These are phyloP conservation scores for Mus spicilegus DNA, from an alignment of 2,113 vertebrate species.

Conservation along the genomic window DNA sequence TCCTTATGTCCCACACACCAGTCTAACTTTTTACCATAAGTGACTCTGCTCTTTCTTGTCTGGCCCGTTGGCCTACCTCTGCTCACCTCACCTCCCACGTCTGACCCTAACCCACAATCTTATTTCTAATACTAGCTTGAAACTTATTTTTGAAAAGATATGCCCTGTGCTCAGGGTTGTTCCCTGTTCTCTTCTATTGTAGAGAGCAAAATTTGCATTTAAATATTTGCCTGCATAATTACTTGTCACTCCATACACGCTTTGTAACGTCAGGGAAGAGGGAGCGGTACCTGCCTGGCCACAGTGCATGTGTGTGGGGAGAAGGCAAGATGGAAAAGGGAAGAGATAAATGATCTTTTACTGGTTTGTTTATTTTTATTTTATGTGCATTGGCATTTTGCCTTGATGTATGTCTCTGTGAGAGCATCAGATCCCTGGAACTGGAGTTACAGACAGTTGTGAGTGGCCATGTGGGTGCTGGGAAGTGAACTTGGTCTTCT, in stretches of 20 bases:
- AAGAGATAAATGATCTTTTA: background rate
- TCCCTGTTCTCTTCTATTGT: background rate
- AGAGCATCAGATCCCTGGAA: no score
- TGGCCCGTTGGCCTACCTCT: background rate
- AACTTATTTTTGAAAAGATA: background rate
- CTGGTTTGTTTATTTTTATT: no score
- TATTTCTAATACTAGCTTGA: background rate
- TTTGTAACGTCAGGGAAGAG: background rate
- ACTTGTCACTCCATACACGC: background rate
- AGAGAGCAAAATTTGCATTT: background rate
- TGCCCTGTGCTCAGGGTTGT: no score
- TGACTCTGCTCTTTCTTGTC: background rate
- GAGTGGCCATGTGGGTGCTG: no score
- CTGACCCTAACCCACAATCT: background rate
- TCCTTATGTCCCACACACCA: background rate
- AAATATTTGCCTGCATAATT: constrained; percentile 16
- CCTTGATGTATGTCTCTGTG: no score
- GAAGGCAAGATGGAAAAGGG: background rate
- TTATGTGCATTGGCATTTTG: no score
- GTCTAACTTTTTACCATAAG: background rate
- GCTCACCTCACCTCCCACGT: background rate
- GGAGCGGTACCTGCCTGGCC: background rate
- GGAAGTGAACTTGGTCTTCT: no score
- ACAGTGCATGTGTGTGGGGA: background rate
- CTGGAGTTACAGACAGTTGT: no score